Percentiles rank a stretch among this genome's conserved stretches.
phyloP scores from a whole-genome alignment of 2,797 vertebrate species.

The Lindbergichthys nudifrons region DNA sequence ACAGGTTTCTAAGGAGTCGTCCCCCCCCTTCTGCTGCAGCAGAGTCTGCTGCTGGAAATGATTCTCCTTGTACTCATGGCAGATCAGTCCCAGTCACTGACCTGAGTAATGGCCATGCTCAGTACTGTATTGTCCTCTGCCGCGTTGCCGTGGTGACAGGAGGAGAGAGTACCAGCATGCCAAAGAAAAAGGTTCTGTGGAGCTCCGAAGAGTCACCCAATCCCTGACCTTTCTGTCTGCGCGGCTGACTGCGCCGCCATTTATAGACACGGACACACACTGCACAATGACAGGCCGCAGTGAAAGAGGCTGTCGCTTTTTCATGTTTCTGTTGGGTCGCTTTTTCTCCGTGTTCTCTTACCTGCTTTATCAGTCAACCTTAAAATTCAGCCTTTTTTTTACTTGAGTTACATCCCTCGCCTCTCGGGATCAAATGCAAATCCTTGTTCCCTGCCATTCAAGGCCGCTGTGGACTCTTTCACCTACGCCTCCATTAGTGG shows the following conservation, averaged over 20 bases:
- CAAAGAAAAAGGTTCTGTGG: constrained; percentile 65
- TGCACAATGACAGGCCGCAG: constrained; percentile 38
- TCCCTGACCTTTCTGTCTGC: constrained; percentile 72
- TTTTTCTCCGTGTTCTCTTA: constrained; percentile 4
- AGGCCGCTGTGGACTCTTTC: neutral
- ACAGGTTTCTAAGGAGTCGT: constrained; percentile 38
- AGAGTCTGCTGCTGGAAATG: constrained; percentile 56
- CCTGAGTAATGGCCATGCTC: constrained; percentile 74
- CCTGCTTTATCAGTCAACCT: constrained; percentile 51
- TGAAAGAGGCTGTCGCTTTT: constrained; percentile 41
- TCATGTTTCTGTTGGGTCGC: constrained; percentile 37
- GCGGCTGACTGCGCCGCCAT: constrained; percentile 52
- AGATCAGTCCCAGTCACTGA: constrained; percentile 74
- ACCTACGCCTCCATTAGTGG: neutral
- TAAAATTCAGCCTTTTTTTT: constrained; percentile 33
- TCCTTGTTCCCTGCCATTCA: constrained; percentile 29
- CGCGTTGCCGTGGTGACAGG: constrained; percentile 75
- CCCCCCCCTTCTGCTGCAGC: constrained; percentile 39
- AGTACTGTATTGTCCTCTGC: constrained; percentile 70
- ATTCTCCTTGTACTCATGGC: constrained; percentile 63
- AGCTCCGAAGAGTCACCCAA: constrained; percentile 62
- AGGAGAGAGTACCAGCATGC: constrained; percentile 56
- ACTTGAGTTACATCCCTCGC: constrained; percentile 4
- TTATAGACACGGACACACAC: constrained; percentile 47
- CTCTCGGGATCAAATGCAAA: constrained; percentile 33